A percentile compares a stretch with the other conserved stretches of the same genome.
These are phyloP conservation scores for Littorina saxatilis DNA, from an alignment of 1,140 invertebrate species.

Conservation along the genomic window DNA sequence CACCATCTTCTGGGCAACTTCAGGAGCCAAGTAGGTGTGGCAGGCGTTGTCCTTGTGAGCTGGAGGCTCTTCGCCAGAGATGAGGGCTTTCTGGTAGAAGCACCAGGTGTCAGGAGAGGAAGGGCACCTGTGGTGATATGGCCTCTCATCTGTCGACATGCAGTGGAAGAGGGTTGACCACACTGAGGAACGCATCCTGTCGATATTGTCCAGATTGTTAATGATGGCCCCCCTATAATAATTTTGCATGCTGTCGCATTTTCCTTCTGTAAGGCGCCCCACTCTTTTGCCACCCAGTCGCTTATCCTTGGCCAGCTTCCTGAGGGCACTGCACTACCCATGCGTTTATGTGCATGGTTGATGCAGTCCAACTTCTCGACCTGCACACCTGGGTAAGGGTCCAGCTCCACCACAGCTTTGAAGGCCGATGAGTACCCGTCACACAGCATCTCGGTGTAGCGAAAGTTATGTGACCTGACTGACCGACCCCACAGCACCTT, in stretches of 20 bases:
- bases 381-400: too few species aligned
- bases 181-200: conserved; percentile 21
- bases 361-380: too few species aligned
- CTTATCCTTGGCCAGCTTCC: neutral
- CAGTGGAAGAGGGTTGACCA: conserved; percentile 33
- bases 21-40: too few species aligned
- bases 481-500: too few species aligned
- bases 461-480: too few species aligned
- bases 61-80: neutral
- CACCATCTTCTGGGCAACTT: too few species aligned
- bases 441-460: too few species aligned
- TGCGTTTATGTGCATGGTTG: too few species aligned
- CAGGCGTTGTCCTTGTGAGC: neutral
- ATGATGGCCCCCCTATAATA: neutral
- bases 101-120: conserved; percentile 28
- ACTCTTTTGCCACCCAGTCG: neutral
- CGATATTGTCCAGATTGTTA: neutral
- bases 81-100: conserved; percentile 34
- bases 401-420: too few species aligned
- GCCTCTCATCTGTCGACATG: conserved; percentile 12
- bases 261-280: neutral
- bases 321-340: too few species aligned
- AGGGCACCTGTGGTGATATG: conserved; percentile 27
- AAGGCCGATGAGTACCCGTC: too few species aligned
- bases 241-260: neutral